phyloP scores from a whole-genome alignment of 2,888 invertebrate genomes.

The Cerastis leucographa region DNA sequence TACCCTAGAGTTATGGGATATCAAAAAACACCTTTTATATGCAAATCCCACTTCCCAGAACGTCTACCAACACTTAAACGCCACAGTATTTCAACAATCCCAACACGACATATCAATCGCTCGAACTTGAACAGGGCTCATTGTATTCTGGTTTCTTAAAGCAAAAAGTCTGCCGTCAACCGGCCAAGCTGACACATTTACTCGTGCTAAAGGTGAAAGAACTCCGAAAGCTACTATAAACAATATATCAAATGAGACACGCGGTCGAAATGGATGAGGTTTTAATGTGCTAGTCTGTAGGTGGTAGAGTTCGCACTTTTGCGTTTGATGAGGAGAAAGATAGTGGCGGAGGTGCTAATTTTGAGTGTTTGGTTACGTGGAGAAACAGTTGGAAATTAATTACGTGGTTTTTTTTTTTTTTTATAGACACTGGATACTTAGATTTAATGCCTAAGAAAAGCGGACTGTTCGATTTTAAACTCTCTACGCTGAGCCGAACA shows the following conservation, averaged over 20 bases:
- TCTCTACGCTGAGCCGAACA: background rate
- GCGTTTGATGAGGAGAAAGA: background rate
- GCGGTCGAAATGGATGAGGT: slow-evolving; percentile 37
- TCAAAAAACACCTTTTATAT: background rate
- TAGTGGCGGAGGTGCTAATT: slow-evolving; percentile 36
- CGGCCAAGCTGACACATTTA: slow-evolving; percentile 74
- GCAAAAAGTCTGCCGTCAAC: slow-evolving; percentile 73
- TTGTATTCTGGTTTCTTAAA: slow-evolving; percentile 67
- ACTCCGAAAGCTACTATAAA: slow-evolving; percentile 69
- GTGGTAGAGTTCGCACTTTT: slow-evolving; percentile 35
- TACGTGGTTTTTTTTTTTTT: background rate
- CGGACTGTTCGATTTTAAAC: background rate
- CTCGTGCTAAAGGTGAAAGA: slow-evolving; percentile 71
- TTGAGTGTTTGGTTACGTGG: background rate
- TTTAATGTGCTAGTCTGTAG: slow-evolving; percentile 11
- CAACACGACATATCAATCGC: slow-evolving; percentile 57
- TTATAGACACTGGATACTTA: background rate
- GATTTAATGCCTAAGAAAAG: background rate
- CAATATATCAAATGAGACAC: slow-evolving; percentile 63
- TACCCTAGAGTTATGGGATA: too few relatives aligned
- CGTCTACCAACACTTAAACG: slow-evolving; percentile 4
- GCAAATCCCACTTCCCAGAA: slow-evolving; percentile 9
- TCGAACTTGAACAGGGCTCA: slow-evolving; percentile 58
- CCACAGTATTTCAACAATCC: slow-evolving; percentile 21
- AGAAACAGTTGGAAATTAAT: background rate